A percentile compares a stretch with the other conserved stretches of the same genome.
These are phyloP conservation scores for Sclerodermus sp. DNA, from an alignment of 2,888 invertebrate genomes.

Conservation along the genomic window DNA sequence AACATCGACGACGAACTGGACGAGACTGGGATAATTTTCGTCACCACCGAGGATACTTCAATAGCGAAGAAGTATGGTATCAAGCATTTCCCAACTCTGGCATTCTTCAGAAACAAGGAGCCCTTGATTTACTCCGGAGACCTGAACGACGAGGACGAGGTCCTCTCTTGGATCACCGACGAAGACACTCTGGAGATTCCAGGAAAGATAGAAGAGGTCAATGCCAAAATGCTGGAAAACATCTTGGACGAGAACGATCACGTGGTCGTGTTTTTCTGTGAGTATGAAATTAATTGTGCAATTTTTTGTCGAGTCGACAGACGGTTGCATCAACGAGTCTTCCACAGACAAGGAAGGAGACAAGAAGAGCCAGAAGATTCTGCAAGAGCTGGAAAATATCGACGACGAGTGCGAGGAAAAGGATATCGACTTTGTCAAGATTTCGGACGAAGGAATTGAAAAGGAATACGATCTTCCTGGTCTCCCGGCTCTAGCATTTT, in stretches of 20 bases:
- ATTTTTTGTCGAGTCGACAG: background rate
- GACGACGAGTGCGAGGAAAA: constrained; percentile 92
- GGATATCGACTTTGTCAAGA: constrained; percentile 88
- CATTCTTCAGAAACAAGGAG: constrained; percentile 90
- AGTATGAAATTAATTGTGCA: constrained; percentile 55
- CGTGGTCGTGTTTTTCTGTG: constrained; percentile 91
- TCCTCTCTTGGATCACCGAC: constrained; percentile 87
- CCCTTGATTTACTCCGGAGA: constrained; percentile 84
- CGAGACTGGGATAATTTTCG: constrained; percentile 90
- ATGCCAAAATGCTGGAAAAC: constrained; percentile 86
- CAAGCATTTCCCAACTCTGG: constrained; percentile 81
- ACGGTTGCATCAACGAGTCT: background rate
- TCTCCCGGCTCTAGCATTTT: constrained; percentile 83
- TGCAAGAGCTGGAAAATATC: constrained; percentile 87
- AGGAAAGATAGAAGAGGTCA: constrained; percentile 91
- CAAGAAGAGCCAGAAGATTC: constrained; percentile 84
- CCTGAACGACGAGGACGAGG: constrained; percentile 88
- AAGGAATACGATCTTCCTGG: constrained; percentile 83
- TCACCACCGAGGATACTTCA: constrained; percentile 82
- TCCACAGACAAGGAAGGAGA: constrained; percentile 82
- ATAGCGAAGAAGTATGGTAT: constrained; percentile 85
- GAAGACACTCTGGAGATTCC: constrained; percentile 89
- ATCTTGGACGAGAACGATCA: constrained; percentile 85
- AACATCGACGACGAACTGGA: constrained; percentile 92
- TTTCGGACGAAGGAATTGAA: constrained; percentile 84